Evolutionary conservation across 2,797 vertebrate species (phyloP), one percentile per base, ranked within the genome.

Genomic region (Gallinago stenura): DNA sequence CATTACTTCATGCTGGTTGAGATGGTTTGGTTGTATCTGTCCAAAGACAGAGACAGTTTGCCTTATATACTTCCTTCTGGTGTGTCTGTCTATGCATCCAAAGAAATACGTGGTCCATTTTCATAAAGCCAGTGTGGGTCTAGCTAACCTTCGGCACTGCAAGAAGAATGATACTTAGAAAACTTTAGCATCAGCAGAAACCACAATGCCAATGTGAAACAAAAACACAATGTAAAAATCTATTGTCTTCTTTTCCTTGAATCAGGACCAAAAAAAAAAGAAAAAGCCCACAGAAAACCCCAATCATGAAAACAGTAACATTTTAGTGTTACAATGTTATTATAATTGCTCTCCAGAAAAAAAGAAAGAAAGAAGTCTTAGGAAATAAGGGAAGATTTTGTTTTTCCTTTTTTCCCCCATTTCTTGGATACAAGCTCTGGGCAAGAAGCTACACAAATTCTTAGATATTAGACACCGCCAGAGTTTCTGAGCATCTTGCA

Each of bases 381-480:
- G 12, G 45, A 86, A 61, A 75, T 15, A 65, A 45, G 10, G 9
- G 24, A 72, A 53, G 7, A 15, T 10, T 24, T 45, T 65, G 4
- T 0, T 25, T 20, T 24, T 8, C 3, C 4, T 2, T 4, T 35
- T 26, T 48, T 1, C 2, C 2, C 2, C 6, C 6, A 0, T 69
- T 79, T 71, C 19, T 77, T 54, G 37, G 15, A 51, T 30, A 31
- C 2, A 48, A 77, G 3, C 7, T 65, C 28, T 64, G 33, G n/a
- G 4, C 13, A 57, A 62, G 26, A 93, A 94, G 19, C 9, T 68
- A 10, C 3, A 9, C 3, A 43, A 25, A 43, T 69, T 35, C n/a
- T 64, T 71, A 19, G 26, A 12, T n/a, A 25, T 56, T 39, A 45
- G 18, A 43, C 2, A 1, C 7, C 4, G 0, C 11, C 25, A 48